Percentiles rank a stretch among this genome's conserved stretches.
Conservation (phyloP, 2,797 vertebrate species). For the Amblyopsis hoosieri region DNA sequence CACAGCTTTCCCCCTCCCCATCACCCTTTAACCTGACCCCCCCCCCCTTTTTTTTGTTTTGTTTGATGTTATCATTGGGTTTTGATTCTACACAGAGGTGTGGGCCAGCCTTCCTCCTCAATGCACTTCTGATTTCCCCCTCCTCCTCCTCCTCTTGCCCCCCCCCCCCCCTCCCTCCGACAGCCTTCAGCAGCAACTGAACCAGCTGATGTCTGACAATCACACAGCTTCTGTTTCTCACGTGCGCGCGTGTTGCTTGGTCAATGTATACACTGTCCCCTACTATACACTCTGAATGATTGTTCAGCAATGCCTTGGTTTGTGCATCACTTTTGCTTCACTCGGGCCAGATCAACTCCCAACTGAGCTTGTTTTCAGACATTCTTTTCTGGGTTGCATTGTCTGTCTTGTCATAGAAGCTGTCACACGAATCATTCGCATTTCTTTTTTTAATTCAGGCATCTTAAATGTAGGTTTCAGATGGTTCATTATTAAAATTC, state of each 20-base stretch:
- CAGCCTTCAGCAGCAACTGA: conserved; percentile 62
- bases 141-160: conserved; percentile 34
- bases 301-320: conserved; percentile 67
- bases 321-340: conserved; percentile 78
- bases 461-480: not conserved
- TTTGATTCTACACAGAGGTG: conserved; percentile 61
- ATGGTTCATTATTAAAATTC: conserved; percentile 6
- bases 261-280: conserved; percentile 58
- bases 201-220: conserved; percentile 73
- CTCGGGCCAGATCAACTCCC: conserved; percentile 65
- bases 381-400: conserved; percentile 57
- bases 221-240: conserved; percentile 77
- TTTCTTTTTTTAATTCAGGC: not conserved
- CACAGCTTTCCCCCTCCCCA: conserved; percentile 74
- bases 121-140: conserved; percentile 38
- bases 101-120: conserved; percentile 52
- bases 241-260: conserved; percentile 68
- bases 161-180: conserved; percentile 24
- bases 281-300: conserved; percentile 72
- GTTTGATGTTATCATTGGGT: conserved; percentile 41
- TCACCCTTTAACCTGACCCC: conserved; percentile 79
- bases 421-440: conserved; percentile 59
- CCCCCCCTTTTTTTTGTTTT: conserved; percentile 50
- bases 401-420: conserved; percentile 74
- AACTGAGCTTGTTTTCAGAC: conserved; percentile 53